A percentile compares a stretch with the other conserved stretches of the same genome.
These are phyloP conservation scores for Apogon talboti DNA, from an alignment of 2,797 vertebrate species.

Conservation along the genomic window DNA sequence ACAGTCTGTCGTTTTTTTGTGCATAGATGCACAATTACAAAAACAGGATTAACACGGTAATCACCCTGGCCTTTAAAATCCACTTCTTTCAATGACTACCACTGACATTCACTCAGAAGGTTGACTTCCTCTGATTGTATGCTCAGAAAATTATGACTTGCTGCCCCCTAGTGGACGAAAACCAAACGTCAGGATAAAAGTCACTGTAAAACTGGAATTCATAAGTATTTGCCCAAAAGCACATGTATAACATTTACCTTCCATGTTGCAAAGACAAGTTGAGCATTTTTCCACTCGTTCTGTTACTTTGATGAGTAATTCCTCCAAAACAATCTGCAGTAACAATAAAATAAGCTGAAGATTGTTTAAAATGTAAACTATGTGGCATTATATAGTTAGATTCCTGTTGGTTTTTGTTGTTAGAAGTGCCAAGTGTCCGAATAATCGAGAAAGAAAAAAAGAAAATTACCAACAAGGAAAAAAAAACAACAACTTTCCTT, in stretches of 20 bases:
- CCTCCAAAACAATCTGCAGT: not conserved
- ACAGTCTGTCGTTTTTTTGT: not conserved
- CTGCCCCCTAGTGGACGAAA: slow-evolving; percentile 72
- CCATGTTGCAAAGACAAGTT: not conserved
- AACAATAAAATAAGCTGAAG: not conserved
- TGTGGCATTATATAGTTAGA: too few species aligned
- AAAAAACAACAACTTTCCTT: too few species aligned
- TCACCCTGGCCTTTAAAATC: slow-evolving; percentile 8
- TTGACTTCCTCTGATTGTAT: slow-evolving; percentile 20
- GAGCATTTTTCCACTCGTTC: too few species aligned
- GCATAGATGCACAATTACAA: not conserved
- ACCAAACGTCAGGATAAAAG: not conserved
- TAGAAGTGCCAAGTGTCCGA: too few species aligned
- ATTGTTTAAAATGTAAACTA: too few species aligned
- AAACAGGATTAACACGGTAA: not conserved
- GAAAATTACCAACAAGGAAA: too few species aligned
- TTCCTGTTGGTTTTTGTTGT: too few species aligned
- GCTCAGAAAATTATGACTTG: slow-evolving; percentile 33
- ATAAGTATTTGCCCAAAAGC: not conserved
- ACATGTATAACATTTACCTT: not conserved
- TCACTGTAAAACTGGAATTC: too few species aligned
- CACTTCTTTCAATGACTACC: not conserved
- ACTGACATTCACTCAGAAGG: not conserved
- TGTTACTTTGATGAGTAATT: too few species aligned
- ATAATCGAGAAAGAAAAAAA: too few species aligned